Percentiles rank a stretch among this genome's conserved stretches.
Conservation (phyloP, 2,797 vertebrate species). For the Sardinella longiceps region DNA sequence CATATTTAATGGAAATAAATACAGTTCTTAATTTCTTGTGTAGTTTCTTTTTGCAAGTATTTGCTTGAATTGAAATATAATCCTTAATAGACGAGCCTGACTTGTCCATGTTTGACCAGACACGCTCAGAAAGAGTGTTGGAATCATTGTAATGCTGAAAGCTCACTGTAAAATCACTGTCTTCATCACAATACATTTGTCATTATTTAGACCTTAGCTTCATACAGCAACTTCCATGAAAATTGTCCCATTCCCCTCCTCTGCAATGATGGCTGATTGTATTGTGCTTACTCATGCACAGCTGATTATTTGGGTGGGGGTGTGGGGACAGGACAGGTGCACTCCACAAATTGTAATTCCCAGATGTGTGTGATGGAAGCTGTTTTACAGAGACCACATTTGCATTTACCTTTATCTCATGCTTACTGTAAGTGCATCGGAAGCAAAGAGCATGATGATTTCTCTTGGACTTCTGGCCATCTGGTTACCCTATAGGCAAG, state of each 20-base stretch:
- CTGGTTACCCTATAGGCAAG: neutral
- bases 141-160: neutral
- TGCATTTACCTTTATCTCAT: neutral
- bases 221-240: neutral
- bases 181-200: neutral
- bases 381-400: neutral
- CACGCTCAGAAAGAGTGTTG: neutral
- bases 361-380: neutral
- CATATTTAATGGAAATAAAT: conserved; percentile 55
- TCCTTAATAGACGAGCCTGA: neutral
- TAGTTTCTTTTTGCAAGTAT: neutral
- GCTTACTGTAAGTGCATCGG: neutral
- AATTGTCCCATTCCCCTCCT: too few species aligned
- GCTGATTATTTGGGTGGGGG: neutral
- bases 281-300: neutral
- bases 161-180: neutral
- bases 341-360: neutral
- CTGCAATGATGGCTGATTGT: neutral
- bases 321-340: neutral
- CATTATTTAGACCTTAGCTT: neutral
- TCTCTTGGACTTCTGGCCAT: neutral
- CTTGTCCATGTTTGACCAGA: neutral
- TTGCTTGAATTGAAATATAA: neutral
- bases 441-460: neutral
- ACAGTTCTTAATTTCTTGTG: conserved; percentile 25